Evolutionary conservation across 2,888 invertebrate genomes (phyloP).

Genomic region (Cosmopolites sordidus): DNA sequence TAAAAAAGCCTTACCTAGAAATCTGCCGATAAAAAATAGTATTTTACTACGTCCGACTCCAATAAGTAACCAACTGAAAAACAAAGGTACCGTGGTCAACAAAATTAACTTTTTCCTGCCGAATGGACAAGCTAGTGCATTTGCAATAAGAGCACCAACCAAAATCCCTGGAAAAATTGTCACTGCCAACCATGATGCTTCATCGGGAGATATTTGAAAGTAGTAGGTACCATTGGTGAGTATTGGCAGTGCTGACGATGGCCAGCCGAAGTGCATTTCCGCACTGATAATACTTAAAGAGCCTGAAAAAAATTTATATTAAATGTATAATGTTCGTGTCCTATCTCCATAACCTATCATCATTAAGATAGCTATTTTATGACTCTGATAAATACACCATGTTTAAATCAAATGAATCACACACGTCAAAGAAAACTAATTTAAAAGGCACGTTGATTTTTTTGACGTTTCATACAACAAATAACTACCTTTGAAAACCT

Average conservation of each 20-base stretch:
- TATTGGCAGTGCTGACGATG: slow-evolving; percentile 55
- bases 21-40: slow-evolving; percentile 51
- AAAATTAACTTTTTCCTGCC: slow-evolving; percentile 63
- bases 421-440: no score
- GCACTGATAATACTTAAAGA: slow-evolving; percentile 41
- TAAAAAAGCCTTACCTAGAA: slow-evolving; percentile 43
- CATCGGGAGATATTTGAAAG: slow-evolving; percentile 51
- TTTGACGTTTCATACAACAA: no score
- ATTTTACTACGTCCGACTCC: slow-evolving; percentile 56
- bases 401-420: no score
- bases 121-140: slow-evolving; percentile 59
- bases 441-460: no score
- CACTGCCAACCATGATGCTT: slow-evolving; percentile 62
- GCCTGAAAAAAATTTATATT: slow-evolving; percentile 37
- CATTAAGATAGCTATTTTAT: no score
- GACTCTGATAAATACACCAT: no score
- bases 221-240: slow-evolving; percentile 50
- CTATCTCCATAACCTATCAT: no score
- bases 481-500: no score
- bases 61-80: slow-evolving; percentile 60
- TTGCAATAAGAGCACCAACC: slow-evolving; percentile 57
- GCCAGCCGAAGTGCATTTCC: slow-evolving; percentile 54
- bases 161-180: slow-evolving; percentile 57
- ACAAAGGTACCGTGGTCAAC: slow-evolving; percentile 58
- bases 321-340: no score